Evolutionary conservation across 2,797 vertebrate genomes (phyloP).

Genomic region (Megaceryle alcyon): DNA sequence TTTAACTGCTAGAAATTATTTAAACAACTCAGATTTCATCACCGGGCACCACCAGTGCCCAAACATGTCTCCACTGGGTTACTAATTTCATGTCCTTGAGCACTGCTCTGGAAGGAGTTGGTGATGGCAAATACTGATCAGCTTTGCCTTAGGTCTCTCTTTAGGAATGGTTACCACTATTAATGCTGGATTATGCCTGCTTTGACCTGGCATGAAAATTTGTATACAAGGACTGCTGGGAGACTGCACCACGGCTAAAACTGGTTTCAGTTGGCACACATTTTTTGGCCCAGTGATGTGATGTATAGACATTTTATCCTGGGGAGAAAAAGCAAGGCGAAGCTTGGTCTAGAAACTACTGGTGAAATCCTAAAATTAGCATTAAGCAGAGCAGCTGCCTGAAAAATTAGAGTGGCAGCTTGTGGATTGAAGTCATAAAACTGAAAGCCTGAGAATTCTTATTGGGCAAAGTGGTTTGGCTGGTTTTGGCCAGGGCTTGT

Average conservation of each 20-base stretch:
- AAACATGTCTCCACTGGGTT: neutral
- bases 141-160: neutral
- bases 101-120: neutral
- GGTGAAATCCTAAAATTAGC: neutral
- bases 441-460: neutral
- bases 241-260: neutral
- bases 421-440: neutral
- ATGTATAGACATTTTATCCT: neutral
- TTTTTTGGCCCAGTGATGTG: neutral
- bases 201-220: neutral
- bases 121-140: neutral
- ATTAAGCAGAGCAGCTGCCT: neutral
- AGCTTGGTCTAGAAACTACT: neutral
- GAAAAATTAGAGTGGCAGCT: neutral
- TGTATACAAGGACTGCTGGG: neutral
- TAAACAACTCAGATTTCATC: neutral
- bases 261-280: neutral
- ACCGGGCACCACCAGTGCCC: neutral
- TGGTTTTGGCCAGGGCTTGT: neutral
- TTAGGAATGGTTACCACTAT: neutral
- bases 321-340: neutral
- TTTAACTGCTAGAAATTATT: neutral
- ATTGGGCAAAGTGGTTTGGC: neutral
- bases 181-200: neutral
- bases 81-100: accelerated